phyloP scores from a whole-genome alignment of 1,140 invertebrate species.

The Cecropterus lyciades region DNA sequence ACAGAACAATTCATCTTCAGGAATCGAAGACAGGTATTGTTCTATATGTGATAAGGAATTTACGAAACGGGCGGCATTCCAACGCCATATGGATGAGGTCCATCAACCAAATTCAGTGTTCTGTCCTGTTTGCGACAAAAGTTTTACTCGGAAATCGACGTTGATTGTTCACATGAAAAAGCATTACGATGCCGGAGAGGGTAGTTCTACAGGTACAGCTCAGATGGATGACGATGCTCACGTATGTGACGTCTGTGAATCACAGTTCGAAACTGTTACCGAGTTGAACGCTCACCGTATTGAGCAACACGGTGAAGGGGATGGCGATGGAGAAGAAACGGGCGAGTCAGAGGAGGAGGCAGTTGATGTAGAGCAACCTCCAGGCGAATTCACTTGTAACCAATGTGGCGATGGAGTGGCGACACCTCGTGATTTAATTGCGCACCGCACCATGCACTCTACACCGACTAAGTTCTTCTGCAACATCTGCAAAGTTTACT shows the following conservation, averaged over 20 bases:
- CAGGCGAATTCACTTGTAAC: conserved; percentile 73
- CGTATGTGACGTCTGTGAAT: conserved; percentile 69
- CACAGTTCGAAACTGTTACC: conserved; percentile 55
- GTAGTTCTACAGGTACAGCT: conserved; percentile 48
- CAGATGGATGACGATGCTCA: conserved; percentile 55
- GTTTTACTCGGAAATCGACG: conserved; percentile 82
- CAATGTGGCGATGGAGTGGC: conserved; percentile 80
- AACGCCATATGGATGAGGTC: conserved; percentile 85
- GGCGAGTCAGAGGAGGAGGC: conserved; percentile 70
- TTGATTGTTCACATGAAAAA: conserved; percentile 84
- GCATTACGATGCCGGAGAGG: conserved; percentile 74
- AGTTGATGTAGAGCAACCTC: conserved; percentile 49
- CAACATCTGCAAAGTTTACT: conserved; percentile 85
- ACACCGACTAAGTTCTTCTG: conserved; percentile 81
- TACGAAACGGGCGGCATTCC: conserved; percentile 83
- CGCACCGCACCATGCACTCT: conserved; percentile 77
- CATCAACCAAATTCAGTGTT: conserved; percentile 68
- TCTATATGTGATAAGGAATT: conserved; percentile 86
- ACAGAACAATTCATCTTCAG: conserved; percentile 48
- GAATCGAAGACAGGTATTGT: conserved; percentile 83
- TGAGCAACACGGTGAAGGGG: conserved; percentile 54
- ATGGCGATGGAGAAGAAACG: conserved; percentile 50
- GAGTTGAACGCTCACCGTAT: conserved; percentile 54
- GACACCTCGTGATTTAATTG: conserved; percentile 73
- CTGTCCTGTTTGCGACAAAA: conserved; percentile 84